Evolutionary conservation across 2,888 invertebrate species (phyloP), one percentile per base, ranked within the genome.

Genomic region (Trissoscelio sp.): DNA sequence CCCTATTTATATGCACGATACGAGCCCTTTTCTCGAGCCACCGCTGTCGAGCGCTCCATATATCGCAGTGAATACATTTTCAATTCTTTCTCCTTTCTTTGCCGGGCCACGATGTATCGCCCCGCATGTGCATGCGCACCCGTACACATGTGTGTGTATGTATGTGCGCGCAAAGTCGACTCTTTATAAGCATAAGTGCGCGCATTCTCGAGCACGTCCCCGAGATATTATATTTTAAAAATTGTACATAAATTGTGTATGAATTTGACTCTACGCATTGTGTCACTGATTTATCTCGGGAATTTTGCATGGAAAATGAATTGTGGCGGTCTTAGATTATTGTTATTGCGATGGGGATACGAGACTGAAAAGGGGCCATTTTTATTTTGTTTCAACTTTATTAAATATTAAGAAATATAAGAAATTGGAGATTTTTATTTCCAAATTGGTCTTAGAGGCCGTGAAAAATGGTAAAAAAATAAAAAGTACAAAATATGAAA

Each of bases 1-100:
- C 79, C 66, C 79, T 79, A 79, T 79, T 79, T 79, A 79, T 79
- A 79, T 73, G 79, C 79, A 79, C 72, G 79, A 79, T 79, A 79
- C 79, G 66, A 79, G 73, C 79, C 79, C 73, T 79, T 79, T 79
- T 66, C 79, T 79, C 79, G 79, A 73, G 79, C 79, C 79, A 79
- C 79, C 79, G 66, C 69, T 67, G 67, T 67, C 75, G 75, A 28
- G 24, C 67, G 77, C 79, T 67, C 79, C 79, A 79, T 79, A 79
- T 79, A 79, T 79, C 73, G 79, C 79, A 16, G 58, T 66, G 79
- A 79, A 79, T 79, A 79, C 72, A 79, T 79, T 79, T 79, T 72
- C 79, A 48, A 72, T 66, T 72, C 72, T 53, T 67, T 79, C 70
- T 70, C 48, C 57, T 70, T 78, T 57, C 70, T 70, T 78, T 72